Base-by-base conservation (phyloP, 2,888 invertebrate species). In the Chymomyza caudatula region DNA sequence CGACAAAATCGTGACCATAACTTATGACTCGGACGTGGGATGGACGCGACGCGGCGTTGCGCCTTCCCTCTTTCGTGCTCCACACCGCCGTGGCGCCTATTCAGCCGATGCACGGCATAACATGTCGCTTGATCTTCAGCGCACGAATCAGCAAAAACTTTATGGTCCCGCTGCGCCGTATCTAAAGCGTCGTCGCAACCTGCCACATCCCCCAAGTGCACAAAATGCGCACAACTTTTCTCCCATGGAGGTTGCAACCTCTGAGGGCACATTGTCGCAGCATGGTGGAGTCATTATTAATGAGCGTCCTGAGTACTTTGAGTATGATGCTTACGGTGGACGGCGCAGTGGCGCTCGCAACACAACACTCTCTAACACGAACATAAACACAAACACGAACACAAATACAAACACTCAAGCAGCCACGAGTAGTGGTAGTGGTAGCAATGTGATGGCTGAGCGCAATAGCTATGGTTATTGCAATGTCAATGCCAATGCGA, bases 251-350 rank as follows among this genome's bases (percentile, higher is more conserved):
- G 67, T 64, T 47, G 74, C 73, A 29, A 25, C 47, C 6, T 25
- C 55, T 2, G 55, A 55, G 6, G 53, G 60, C 4, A 20, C 78
- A 64, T 61, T 73, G 76, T 69, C 76, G 57, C 71, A 71, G 65
- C 52, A 58, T 60, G 72, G 77, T 54, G 71, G 65, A 29, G 92
- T 92, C 71, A 92, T 91, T 82, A 92, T 92, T 57, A 92, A 92
- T 73, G 92, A 92, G 79, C 89, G 91, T 64, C 92, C 92, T 43
- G 91, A 91, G 69, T 91, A 91, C 85, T 92, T 91, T 88, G 92
- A 92, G 86, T 92, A 92, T 86, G 67, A 69, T 17, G 13, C 17
- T 4, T 51, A 51, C n/a, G 69, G 63, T 43, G 67, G 67, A 64
- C 61, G 68, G 70, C 57, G 17, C 60, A 71, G 73, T 77, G 61